Evolutionary conservation across 2,888 invertebrate genomes (phyloP), one percentile per base, ranked within the genome.

Genomic region (Agonopterix alstromeriana): DNA sequence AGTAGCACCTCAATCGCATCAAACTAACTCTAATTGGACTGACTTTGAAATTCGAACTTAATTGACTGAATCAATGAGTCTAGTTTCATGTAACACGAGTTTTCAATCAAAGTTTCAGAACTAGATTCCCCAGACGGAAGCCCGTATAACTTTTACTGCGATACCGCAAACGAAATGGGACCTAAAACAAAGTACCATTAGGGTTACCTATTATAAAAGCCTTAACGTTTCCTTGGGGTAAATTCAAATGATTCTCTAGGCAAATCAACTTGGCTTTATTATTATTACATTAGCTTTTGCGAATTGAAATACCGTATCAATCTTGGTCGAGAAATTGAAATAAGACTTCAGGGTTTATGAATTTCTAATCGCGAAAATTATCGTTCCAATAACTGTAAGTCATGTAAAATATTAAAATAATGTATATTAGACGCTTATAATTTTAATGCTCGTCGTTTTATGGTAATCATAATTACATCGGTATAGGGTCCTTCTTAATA

Each of bases 221-320:
- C 17, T 14, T 14, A 14, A 51, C 52, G 50, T 47, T 45, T 50
- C 36, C 36, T 36, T 38, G n/a, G 38, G n/a, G 10, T n/a, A 38
- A 38, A 38, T 9, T 38, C 49, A 55, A 54, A 54, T 47, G 49
- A 47, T 43, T 51, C 51, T 50, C 46, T 14, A n/a, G 46, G 17
- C 51, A 41, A 48, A 53, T 45, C 48, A 48, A 48, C 45, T 51
- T 55, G 55, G 51, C 52, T 56, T n/a, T 38, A n/a, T 27, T 38
- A 42, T 42, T 51, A 53, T 49, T 41, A 50, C 45, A 46, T 52
- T 50, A 56, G 50, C 53, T 50, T 48, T 45, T 36, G 42, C 36
- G 44, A 27, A 43, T 5, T 43, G 36, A 40, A 49, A 53, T 55
- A 57, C 53, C 27, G 27, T 27, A 27, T 27, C 27, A 27, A 27